Percentiles rank a stretch among this genome's conserved stretches.
Evolutionary conservation across 2,113 vertebrate species (phyloP).

Genomic region (Coryphaenoides rupestris): DNA sequence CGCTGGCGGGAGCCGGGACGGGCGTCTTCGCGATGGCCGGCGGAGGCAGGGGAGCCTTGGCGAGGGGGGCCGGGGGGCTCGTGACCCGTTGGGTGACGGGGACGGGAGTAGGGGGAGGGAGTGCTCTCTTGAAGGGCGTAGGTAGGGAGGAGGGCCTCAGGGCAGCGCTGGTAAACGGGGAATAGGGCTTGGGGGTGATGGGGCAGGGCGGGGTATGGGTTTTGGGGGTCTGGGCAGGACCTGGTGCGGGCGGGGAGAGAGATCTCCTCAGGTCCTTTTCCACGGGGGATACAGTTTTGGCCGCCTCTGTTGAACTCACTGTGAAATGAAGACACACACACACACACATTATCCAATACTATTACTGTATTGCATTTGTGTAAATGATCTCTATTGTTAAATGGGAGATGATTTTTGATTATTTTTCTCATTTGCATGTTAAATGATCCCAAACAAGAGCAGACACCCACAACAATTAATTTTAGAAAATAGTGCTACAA

Average conservation of each 20-base stretch:
- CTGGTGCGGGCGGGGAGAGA: slow-evolving; percentile 46
- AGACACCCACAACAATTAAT: too few species aligned
- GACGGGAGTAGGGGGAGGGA: slow-evolving; percentile 37
- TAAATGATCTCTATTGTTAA: too few species aligned
- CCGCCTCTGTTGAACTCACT: slow-evolving; percentile 62
- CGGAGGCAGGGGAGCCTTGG: slow-evolving; percentile 23
- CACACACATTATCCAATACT: background rate
- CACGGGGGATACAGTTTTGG: slow-evolving; percentile 32
- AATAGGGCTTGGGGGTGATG: slow-evolving; percentile 34
- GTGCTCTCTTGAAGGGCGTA: slow-evolving; percentile 27
- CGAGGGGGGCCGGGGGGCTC: background rate
- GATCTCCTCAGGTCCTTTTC: slow-evolving; percentile 55
- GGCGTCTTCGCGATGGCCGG: too few species aligned
- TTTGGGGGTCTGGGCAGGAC: slow-evolving; percentile 45
- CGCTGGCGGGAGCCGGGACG: too few species aligned
- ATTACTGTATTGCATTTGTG: too few species aligned
- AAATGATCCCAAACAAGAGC: too few species aligned
- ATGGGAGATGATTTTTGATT: too few species aligned
- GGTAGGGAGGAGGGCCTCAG: slow-evolving; percentile 10
- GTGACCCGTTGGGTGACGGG: slow-evolving; percentile 20
- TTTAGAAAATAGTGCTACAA: too few species aligned
- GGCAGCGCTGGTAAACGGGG: too few species aligned
- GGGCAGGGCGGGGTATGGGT: slow-evolving; percentile 26
- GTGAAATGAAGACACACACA: background rate
- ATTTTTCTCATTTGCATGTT: too few species aligned